Evolutionary conservation across 2,888 invertebrate genomes (phyloP).

Genomic region (Epistrophe eligans): DNA sequence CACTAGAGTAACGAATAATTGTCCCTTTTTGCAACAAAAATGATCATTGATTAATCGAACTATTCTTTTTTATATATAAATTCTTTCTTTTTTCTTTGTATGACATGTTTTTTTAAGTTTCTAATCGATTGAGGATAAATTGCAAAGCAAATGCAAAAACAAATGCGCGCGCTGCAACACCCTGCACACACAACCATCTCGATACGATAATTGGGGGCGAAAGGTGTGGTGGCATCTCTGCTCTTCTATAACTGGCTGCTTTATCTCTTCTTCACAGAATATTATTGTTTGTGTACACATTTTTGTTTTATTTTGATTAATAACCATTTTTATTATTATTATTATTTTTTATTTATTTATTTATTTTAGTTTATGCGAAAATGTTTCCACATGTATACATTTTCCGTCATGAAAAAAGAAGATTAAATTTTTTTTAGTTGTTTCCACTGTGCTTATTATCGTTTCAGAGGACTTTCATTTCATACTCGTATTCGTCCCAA

Average conservation of each 20-base stretch:
- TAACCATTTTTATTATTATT: constrained; percentile 54
- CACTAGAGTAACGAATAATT: constrained; percentile 58
- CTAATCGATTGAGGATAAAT: constrained; percentile 69
- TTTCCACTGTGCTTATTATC: constrained; percentile 82
- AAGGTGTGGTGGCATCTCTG: constrained; percentile 74
- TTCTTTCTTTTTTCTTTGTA: constrained; percentile 75
- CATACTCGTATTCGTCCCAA: constrained; percentile 61
- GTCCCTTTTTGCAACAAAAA: constrained; percentile 44
- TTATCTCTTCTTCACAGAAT: constrained; percentile 72
- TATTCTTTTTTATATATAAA: constrained; percentile 64
- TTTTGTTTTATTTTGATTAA: constrained; percentile 59
- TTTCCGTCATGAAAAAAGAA: constrained; percentile 50
- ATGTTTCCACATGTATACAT: constrained; percentile 33
- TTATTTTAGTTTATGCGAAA: constrained; percentile 68
- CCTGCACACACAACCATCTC: constrained; percentile 69
- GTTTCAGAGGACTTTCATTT: constrained; percentile 80
- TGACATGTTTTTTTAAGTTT: constrained; percentile 69
- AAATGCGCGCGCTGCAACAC: constrained; percentile 62
- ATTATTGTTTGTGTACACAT: constrained; percentile 64
- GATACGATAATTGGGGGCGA: constrained; percentile 60
- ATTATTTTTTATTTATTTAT: constrained; percentile 43
- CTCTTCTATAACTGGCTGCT: constrained; percentile 67
- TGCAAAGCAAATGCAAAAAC: constrained; percentile 42
- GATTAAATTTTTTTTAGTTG: constrained; percentile 78
- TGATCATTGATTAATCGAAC: constrained; percentile 71